Evolutionary conservation across 2,797 vertebrate genomes (phyloP), one percentile per base, ranked within the genome.

Genomic region (Halcyon badia): DNA sequence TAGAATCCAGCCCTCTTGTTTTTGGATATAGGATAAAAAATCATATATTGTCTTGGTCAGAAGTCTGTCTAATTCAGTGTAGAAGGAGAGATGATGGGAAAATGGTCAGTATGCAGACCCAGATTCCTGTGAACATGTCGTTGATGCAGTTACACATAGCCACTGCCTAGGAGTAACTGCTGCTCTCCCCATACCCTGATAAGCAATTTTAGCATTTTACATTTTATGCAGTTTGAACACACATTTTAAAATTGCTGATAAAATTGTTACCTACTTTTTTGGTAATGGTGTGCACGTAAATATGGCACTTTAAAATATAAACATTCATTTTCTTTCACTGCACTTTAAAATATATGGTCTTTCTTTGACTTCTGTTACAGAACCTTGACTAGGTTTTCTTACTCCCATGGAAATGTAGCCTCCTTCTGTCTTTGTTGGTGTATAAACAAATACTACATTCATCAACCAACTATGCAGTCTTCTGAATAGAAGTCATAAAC

Each of bases 61-160:
- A 76, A 49, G 30, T 17, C 20, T 66, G 16, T 28, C 39, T 60
- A 54, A 54, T 61, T 66, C 31, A 39, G 4, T n/a, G 51, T 12
- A 51, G 70, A 19, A 60, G 21, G 4, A 83, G 37, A 73, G 16
- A 39, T 19, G 42, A 61, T 56, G 30, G 13, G 14, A 58, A 61
- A 56, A 41, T 0, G 5, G 11, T 54, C n/a, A 77, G 17, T 3
- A 8, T 6, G 10, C 3, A 37, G 9, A 64, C 4, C 26, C 68
- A 33, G 15, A 31, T 7, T 68, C 11, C 12, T 2, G 2, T 17
- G 9, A 51, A 37, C 0, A 0, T 14, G 14, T 30, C 58, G 22
- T 17, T 64, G 49, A 31, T 0, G 0, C 35, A 44, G 52, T 41
- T 62, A 26, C 14, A 31, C 11, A 13, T 10, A 66, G 28, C 6